Percentiles rank a stretch among this genome's conserved stretches.
Evolutionary conservation across 92 coral and sea anemone genomes (phyloP).

Genomic region (Epizoanthus fatuus): DNA sequence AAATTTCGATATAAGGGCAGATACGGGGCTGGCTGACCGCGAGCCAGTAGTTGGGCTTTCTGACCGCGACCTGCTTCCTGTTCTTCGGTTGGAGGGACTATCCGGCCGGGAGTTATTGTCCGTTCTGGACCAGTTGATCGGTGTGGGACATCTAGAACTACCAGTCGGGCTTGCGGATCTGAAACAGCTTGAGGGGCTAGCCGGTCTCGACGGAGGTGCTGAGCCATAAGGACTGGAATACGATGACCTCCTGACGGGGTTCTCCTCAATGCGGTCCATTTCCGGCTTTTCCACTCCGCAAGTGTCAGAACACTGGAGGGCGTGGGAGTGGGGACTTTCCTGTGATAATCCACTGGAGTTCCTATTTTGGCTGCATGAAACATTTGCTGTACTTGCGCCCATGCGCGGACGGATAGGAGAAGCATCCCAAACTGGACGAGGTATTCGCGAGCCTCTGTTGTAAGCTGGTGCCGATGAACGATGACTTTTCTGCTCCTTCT

Average conservation of each 20-base stretch:
- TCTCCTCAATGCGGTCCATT: background rate
- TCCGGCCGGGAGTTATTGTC: background rate
- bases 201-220: background rate
- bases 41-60: conserved; percentile 75
- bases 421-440: conserved; percentile 79
- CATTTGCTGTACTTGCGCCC: background rate
- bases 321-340: background rate
- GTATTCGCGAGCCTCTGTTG: conserved; percentile 68
- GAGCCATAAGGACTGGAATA: background rate
- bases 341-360: background rate
- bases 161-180: background rate
- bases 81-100: conserved; percentile 48
- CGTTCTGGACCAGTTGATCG: conserved; percentile 49
- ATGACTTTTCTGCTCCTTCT: conserved; percentile 15
- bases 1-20: conserved; percentile 76
- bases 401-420: conserved; percentile 28
- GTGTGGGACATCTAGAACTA: conserved; percentile 39
- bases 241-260: background rate
- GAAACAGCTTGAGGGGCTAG: background rate
- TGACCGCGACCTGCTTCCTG: conserved; percentile 55
- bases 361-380: background rate
- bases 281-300: background rate
- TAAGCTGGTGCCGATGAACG: conserved; percentile 19
- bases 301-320: background rate
- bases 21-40: conserved; percentile 83